A percentile compares a stretch with the other conserved stretches of the same genome.
phyloP scores from a whole-genome alignment of 2,888 invertebrate genomes.

The Chloroclysta siterata region DNA sequence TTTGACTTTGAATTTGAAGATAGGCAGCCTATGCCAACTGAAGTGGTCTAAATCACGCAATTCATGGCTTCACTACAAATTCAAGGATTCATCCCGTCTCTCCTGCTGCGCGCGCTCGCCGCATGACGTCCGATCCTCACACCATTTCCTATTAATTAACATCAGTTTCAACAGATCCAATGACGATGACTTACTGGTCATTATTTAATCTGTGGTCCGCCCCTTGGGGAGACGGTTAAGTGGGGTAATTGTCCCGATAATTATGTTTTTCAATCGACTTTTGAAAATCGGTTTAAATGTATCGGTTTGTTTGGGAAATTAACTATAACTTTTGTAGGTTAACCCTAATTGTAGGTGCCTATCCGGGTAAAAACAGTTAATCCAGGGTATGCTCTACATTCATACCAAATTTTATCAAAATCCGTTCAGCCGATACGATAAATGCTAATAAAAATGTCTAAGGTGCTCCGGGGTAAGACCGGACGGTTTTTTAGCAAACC shows the following conservation, averaged over 20 bases:
- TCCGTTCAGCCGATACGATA: too few species aligned
- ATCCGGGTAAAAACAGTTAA: background rate
- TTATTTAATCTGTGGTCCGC: constrained; percentile 42
- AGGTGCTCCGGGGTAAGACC: too few species aligned
- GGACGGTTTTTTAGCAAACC: too few species aligned
- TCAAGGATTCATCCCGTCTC: constrained; percentile 45
- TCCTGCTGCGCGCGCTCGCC: constrained; percentile 61
- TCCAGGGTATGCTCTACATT: too few species aligned
- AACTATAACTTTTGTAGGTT: too few species aligned
- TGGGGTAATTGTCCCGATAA: constrained; percentile 54
- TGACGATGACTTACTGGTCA: constrained; percentile 46
- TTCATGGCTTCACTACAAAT: constrained; percentile 50
- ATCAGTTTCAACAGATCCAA: constrained; percentile 54
- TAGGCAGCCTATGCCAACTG: too few species aligned
- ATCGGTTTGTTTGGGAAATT: background rate
- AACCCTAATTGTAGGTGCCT: too few species aligned
- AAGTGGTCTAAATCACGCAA: background rate
- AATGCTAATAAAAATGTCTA: too few species aligned
- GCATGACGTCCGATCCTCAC: constrained; percentile 53
- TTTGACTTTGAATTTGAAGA: too few species aligned
- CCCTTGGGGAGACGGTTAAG: constrained; percentile 62
- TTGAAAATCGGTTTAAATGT: constrained; percentile 18
- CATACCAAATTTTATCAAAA: too few species aligned
- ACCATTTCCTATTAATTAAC: constrained; percentile 62
- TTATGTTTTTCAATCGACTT: constrained; percentile 37